Evolutionary conservation across 1,140 invertebrate species (phyloP).

Genomic region (Papilio polyxenes): DNA sequence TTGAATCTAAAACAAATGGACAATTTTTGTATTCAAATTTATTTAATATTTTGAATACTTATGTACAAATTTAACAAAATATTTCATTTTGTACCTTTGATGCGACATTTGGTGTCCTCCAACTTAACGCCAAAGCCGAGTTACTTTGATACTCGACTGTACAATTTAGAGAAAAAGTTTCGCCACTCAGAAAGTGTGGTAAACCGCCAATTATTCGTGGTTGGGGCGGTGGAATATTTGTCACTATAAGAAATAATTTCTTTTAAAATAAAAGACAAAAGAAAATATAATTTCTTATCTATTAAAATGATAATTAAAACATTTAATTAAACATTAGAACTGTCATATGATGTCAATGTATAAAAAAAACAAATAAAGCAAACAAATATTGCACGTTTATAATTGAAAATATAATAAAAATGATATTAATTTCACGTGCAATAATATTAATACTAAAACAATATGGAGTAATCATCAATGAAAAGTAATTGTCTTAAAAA

Average conservation of each 20-base stretch:
- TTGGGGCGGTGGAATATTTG: conserved; percentile 46
- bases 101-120: conserved; percentile 48
- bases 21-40: conserved; percentile 36
- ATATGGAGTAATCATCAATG: background rate
- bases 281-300: background rate
- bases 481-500: conserved; percentile 23
- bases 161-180: conserved; percentile 67
- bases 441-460: conserved; percentile 32
- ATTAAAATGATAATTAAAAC: conserved; percentile 17
- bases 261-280: conserved; percentile 8
- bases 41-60: conserved; percentile 24
- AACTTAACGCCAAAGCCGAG: conserved; percentile 53
- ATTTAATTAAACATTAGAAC: conserved; percentile 23
- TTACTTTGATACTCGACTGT: conserved; percentile 56
- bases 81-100: conserved; percentile 46
- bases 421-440: conserved; percentile 35
- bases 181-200: conserved; percentile 59
- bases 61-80: background rate
- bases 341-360: conserved; percentile 26
- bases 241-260: conserved; percentile 45
- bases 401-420: conserved; percentile 23
- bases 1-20: conserved; percentile 21
- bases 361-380: conserved; percentile 37
- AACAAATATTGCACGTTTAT: conserved; percentile 42
- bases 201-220: conserved; percentile 48